A percentile compares a stretch with the other conserved stretches of the same genome.
Evolutionary conservation across 2,113 vertebrate species (phyloP).

Genomic region (Kobus ellipsiprymnus): DNA sequence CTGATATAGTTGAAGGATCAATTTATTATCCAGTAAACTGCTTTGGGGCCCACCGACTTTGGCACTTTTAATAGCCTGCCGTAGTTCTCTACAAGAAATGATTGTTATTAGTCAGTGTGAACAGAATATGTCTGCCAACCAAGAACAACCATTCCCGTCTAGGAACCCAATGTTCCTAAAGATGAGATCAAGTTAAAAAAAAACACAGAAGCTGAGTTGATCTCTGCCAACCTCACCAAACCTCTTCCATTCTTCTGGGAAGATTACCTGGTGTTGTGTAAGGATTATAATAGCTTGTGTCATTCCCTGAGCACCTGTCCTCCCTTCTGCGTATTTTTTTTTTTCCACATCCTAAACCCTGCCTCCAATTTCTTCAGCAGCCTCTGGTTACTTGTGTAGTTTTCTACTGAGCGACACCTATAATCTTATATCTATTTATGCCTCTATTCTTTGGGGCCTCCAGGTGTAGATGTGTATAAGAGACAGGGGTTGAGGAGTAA

Average conservation of each 20-base stretch:
- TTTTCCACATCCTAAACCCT: neutral
- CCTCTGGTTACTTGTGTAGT: neutral
- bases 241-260: neutral
- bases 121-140: neutral
- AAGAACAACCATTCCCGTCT: neutral
- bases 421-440: neutral
- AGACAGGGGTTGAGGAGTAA: neutral
- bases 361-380: neutral
- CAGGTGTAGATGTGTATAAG: too few species aligned
- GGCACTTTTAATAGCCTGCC: neutral
- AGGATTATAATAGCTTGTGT: neutral
- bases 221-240: neutral
- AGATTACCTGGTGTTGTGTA: neutral
- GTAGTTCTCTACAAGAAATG: neutral
- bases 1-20: neutral
- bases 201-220: neutral
- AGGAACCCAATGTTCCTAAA: neutral
- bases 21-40: neutral
- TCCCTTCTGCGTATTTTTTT: neutral
- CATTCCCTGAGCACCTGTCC: neutral
- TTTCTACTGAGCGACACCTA: neutral
- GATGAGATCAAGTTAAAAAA: neutral
- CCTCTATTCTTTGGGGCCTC: neutral
- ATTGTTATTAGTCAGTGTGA: neutral
- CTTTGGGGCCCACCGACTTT: neutral